phyloP scores from a whole-genome alignment of 1,140 invertebrate species.

The Brachionus asplanchnoidis region DNA sequence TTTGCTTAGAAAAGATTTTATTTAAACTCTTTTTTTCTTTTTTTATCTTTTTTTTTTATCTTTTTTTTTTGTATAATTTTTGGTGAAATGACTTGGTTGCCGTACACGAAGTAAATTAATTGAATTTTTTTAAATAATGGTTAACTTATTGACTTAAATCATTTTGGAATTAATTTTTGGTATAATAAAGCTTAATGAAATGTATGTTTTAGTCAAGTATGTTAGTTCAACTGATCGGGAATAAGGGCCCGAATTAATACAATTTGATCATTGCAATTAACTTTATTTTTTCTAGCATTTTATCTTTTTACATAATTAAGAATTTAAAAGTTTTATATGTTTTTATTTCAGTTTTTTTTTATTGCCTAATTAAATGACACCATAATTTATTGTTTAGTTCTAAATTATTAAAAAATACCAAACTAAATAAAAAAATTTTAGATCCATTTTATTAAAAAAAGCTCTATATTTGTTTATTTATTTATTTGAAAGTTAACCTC shows the following conservation, averaged over 20 bases:
- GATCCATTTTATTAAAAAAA: no score
- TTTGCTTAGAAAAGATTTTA: neutral
- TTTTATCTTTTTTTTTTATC: neutral
- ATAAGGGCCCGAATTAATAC: neutral
- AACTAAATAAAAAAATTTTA: no score
- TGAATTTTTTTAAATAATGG: neutral
- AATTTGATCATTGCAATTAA: no score
- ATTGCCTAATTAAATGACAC: no score
- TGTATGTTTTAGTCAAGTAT: neutral
- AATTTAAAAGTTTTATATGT: no score
- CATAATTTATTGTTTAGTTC: no score
- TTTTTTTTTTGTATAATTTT: neutral
- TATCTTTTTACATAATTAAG: no score
- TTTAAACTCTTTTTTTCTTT: neutral
- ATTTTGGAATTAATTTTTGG: neutral
- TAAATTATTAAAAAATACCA: no score
- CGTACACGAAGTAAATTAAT: neutral
- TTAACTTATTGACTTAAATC: neutral
- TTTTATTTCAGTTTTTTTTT: no score
- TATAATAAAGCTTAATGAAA: neutral
- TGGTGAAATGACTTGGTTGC: neutral
- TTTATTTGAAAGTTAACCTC: no score
- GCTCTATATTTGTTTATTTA: no score
- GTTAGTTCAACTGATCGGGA: neutral
- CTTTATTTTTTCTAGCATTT: no score